Conservation (phyloP, 1,140 invertebrate genomes). For the Bombus waltoni region DNA sequence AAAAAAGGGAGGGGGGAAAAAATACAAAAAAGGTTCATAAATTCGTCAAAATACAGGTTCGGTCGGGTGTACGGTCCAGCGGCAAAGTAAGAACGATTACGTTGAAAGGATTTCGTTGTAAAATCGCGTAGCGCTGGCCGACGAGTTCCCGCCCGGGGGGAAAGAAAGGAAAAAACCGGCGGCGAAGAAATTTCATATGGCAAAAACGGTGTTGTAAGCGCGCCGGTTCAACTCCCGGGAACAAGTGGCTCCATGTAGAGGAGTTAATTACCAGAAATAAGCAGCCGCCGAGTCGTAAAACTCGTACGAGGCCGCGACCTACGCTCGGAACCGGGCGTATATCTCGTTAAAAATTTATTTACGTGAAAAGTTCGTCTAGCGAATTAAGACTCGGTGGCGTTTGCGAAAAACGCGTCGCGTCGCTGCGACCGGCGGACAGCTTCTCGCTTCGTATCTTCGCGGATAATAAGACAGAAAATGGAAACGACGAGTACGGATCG, state of each 20-base stretch:
- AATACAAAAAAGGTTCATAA: not conserved
- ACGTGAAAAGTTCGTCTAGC: conserved; percentile 25
- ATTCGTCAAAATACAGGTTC: not conserved
- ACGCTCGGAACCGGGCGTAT: not conserved
- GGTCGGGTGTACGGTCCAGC: too few species aligned
- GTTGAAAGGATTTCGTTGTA: conserved; percentile 41
- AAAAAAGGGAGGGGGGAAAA: not conserved
- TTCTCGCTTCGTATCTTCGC: not conserved
- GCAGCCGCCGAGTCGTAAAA: conserved; percentile 44
- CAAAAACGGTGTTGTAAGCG: conserved; percentile 52
- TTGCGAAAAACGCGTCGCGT: not conserved
- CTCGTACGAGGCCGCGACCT: conserved; percentile 12
- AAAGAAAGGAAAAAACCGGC: conserved; percentile 42
- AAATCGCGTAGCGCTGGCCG: conserved; percentile 1
- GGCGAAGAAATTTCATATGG: conserved; percentile 41
- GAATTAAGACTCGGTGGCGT: not conserved
- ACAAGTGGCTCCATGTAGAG: conserved; percentile 46
- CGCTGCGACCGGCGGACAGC: too few species aligned
- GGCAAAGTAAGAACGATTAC: not conserved
- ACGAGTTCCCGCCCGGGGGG: not conserved
- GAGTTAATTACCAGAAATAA: conserved; percentile 54
- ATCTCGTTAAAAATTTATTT: conserved; percentile 52
- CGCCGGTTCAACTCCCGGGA: conserved; percentile 48
- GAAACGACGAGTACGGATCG: not conserved
- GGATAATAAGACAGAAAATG: too few species aligned